phyloP scores from a whole-genome alignment of 1,140 invertebrate species.

The Laodelphax striatellus region DNA sequence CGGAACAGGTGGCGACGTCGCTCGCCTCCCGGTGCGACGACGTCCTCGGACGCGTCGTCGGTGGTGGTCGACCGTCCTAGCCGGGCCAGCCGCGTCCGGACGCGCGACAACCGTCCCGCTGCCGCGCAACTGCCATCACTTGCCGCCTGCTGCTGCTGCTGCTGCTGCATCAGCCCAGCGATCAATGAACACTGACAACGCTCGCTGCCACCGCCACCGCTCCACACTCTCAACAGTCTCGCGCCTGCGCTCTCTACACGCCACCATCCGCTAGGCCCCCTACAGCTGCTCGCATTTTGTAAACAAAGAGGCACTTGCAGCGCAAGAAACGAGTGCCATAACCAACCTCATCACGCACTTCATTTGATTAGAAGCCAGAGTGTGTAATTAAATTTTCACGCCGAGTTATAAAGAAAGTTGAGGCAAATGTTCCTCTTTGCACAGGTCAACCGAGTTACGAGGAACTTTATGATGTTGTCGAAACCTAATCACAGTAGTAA shows the following conservation, averaged over 20 bases:
- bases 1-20: neutral
- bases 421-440: too few relatives aligned
- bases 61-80: slow-evolving; percentile 8
- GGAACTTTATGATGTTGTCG: too few relatives aligned
- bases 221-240: neutral
- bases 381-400: too few relatives aligned
- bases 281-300: neutral
- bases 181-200: neutral
- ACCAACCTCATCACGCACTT: neutral
- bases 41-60: slow-evolving; percentile 16
- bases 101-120: slow-evolving; percentile 21
- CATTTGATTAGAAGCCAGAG: too few relatives aligned
- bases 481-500: too few relatives aligned
- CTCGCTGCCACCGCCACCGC: neutral
- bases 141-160: neutral
- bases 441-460: too few relatives aligned
- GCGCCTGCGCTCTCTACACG: neutral
- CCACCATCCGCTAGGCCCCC: neutral
- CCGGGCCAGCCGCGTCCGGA: slow-evolving; percentile 21
- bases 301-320: neutral
- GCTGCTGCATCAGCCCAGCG: neutral
- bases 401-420: too few relatives aligned
- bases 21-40: neutral
- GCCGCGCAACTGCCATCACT: neutral
- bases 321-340: neutral